phyloP scores from a whole-genome alignment of 2,113 vertebrate genomes.

The Eulemur macaco region DNA sequence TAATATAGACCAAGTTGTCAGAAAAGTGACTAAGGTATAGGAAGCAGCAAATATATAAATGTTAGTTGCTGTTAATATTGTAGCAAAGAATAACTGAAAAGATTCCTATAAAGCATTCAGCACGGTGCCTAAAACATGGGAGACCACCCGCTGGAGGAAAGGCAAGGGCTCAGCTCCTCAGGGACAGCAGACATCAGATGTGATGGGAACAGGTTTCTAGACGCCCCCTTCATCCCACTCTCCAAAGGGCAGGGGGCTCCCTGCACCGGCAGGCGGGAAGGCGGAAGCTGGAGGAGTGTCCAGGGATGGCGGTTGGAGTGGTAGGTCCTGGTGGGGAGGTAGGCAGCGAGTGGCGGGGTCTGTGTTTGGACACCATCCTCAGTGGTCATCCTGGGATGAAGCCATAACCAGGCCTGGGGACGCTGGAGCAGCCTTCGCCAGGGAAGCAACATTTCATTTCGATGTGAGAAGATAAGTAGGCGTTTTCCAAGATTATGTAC shows the following conservation, averaged over 20 bases:
- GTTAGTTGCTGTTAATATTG: background rate
- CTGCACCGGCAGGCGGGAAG: background rate
- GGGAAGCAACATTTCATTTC: slow-evolving; percentile 55
- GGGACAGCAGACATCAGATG: background rate
- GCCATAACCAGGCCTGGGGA: background rate
- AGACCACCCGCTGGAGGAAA: accelerated
- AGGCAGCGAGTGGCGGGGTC: background rate
- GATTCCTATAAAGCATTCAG: background rate
- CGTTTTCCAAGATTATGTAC: slow-evolving; percentile 57
- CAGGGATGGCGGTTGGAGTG: background rate
- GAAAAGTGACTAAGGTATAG: background rate
- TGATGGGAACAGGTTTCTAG: background rate
- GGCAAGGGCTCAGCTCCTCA: background rate
- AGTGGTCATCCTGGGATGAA: background rate
- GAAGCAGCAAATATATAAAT: background rate
- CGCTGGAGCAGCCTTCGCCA: slow-evolving; percentile 27
- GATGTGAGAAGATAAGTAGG: slow-evolving; percentile 63
- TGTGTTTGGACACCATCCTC: background rate
- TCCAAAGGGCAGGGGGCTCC: background rate
- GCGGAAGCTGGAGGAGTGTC: background rate
- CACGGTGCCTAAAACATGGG: background rate
- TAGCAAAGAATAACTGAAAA: background rate
- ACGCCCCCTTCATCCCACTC: background rate
- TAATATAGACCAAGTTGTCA: background rate
- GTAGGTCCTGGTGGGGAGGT: background rate